Evolutionary conservation across 2,797 vertebrate genomes (phyloP).

Genomic region (Psittacula echo): DNA sequence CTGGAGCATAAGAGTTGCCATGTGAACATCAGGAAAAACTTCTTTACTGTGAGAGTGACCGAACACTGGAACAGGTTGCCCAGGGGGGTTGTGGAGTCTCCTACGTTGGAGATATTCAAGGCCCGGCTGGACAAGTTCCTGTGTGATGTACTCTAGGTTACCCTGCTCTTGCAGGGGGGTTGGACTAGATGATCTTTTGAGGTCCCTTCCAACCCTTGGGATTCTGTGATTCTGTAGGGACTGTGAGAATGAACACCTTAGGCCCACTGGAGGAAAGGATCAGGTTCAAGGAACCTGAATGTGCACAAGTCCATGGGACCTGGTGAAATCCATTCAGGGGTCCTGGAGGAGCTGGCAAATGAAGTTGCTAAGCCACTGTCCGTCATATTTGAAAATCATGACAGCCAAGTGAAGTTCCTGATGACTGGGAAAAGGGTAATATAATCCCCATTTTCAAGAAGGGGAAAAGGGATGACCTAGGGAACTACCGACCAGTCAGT

Average conservation of each 20-base stretch:
- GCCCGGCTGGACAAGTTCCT: too few species aligned
- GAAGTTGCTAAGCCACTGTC: background rate
- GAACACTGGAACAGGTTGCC: too few species aligned
- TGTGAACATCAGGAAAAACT: too few species aligned
- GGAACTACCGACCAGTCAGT: background rate
- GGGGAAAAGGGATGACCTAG: background rate
- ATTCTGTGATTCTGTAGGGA: background rate
- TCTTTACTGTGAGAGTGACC: too few species aligned
- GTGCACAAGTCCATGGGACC: background rate
- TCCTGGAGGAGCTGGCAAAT: background rate
- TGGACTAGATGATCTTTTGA: too few species aligned
- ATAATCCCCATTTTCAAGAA: background rate
- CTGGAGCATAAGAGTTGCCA: too few species aligned
- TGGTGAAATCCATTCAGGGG: background rate
- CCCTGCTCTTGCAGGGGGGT: too few species aligned
- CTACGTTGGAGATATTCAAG: too few species aligned
- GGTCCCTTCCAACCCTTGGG: too few species aligned
- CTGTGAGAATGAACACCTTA: background rate
- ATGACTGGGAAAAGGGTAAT: background rate
- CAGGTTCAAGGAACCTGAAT: background rate
- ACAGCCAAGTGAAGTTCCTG: background rate
- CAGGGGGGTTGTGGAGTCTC: too few species aligned
- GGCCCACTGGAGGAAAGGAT: background rate
- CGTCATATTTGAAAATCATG: background rate
- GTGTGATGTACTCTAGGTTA: too few species aligned